These are phyloP conservation scores for Centropristis striata DNA, from an alignment of 2,113 vertebrate genomes.

Conservation along the genomic window DNA sequence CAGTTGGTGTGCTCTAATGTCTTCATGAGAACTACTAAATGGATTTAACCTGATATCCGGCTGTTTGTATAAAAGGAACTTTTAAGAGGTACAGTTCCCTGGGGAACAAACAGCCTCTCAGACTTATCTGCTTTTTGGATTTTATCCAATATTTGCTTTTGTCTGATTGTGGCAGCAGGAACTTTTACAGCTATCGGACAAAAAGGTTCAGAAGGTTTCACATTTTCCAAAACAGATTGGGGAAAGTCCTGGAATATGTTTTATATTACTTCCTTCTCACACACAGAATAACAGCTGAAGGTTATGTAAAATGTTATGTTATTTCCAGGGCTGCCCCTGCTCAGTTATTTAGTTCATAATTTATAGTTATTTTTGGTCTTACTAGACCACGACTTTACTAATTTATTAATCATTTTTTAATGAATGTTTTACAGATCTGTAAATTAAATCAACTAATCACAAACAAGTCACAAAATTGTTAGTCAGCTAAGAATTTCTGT, in stretches of 20 bases:
- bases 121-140: constrained; percentile 53
- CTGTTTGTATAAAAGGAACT: constrained; percentile 34
- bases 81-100: constrained; percentile 38
- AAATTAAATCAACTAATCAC: no score
- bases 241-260: background rate
- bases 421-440: no score
- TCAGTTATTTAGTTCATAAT: no score
- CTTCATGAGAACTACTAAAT: constrained; percentile 28
- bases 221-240: constrained; percentile 21
- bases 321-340: no score
- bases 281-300: background rate
- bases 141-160: constrained; percentile 53
- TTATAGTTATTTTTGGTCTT: no score
- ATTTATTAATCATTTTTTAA: no score
- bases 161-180: constrained; percentile 26
- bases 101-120: constrained; percentile 50
- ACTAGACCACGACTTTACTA: no score
- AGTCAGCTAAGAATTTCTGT: no score
- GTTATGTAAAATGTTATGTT: background rate
- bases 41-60: constrained; percentile 42
- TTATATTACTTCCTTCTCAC: constrained; percentile 3
- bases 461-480: no score
- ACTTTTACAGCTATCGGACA: constrained; percentile 24
- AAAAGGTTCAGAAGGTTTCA: background rate
- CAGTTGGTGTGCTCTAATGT: background rate